Evolutionary conservation across 2,888 invertebrate species (phyloP).

Genomic region (Ectropis crepuscularia): DNA sequence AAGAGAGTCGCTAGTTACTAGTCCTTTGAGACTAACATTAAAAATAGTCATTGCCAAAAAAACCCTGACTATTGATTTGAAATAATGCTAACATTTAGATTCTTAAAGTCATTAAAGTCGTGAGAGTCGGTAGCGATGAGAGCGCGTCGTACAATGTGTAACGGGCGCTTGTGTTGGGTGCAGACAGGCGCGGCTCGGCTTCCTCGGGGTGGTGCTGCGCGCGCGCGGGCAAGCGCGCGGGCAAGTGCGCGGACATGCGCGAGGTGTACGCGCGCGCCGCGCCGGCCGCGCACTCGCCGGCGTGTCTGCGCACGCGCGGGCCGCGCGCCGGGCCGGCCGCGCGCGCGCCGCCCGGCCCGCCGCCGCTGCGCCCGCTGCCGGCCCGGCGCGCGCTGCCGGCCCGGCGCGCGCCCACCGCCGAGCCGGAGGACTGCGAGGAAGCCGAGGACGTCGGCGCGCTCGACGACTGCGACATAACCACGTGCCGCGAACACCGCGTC

Average conservation of each 20-base stretch:
- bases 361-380: conserved; percentile 53
- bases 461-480: conserved; percentile 51
- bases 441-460: conserved; percentile 74
- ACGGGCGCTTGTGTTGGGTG: conserved; percentile 52
- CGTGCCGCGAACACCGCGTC: conserved; percentile 36
- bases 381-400: conserved; percentile 51
- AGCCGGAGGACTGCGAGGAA: conserved; percentile 47
- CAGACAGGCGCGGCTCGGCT: conserved; percentile 55
- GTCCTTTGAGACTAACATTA: too few species aligned
- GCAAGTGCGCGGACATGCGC: conserved; percentile 71
- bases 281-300: conserved; percentile 70
- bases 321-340: conserved; percentile 45
- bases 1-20: too few species aligned
- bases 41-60: too few species aligned
- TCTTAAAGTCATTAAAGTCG: neutral
- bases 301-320: conserved; percentile 73
- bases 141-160: neutral
- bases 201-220: conserved; percentile 58
- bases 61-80: too few species aligned
- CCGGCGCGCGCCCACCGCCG: conserved; percentile 53
- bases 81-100: neutral
- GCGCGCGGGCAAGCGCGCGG: conserved; percentile 45
- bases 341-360: conserved; percentile 57
- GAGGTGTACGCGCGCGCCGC: conserved; percentile 82
- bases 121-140: neutral